Evolutionary conservation across 2,113 vertebrate species (phyloP).

Genomic region (Myxocyprinus asiaticus): DNA sequence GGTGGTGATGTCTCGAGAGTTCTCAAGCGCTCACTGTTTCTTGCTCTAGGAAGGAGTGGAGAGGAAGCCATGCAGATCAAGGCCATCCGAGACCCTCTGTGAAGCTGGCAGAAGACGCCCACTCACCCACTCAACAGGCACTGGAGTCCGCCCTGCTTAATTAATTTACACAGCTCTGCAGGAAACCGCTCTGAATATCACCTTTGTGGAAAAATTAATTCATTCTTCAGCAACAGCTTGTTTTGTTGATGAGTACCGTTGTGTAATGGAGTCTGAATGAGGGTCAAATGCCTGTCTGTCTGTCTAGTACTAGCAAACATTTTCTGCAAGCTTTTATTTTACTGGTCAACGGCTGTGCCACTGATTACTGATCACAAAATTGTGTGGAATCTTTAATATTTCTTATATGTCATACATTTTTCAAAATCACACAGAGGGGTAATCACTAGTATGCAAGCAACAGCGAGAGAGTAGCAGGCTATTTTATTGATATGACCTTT

Average conservation of each 20-base stretch:
- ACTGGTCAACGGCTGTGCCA: no score
- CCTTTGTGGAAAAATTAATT: neutral
- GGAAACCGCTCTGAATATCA: neutral
- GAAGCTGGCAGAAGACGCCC: neutral
- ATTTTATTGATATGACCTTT: no score
- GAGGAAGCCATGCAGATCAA: constrained; percentile 57
- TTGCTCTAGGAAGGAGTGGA: neutral
- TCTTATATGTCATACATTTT: no score
- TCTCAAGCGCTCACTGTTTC: no score
- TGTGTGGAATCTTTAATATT: no score
- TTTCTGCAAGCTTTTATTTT: neutral
- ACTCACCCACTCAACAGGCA: no score
- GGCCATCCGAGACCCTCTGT: constrained; percentile 4
- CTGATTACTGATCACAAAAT: no score
- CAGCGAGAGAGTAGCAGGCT: no score
- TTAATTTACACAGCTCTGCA: constrained; percentile 47
- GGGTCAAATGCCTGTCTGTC: neutral
- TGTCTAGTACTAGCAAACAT: neutral
- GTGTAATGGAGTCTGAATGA: neutral
- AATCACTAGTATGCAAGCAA: no score
- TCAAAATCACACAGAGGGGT: no score
- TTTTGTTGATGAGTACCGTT: neutral
- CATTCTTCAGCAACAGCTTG: neutral
- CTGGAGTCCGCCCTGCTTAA: constrained; percentile 57
- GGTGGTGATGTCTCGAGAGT: neutral